Percentiles rank a stretch among this genome's conserved stretches.
These are phyloP conservation scores for Drosophila lacicola DNA, from an alignment of 2,888 invertebrate genomes.

Conservation along the genomic window DNA sequence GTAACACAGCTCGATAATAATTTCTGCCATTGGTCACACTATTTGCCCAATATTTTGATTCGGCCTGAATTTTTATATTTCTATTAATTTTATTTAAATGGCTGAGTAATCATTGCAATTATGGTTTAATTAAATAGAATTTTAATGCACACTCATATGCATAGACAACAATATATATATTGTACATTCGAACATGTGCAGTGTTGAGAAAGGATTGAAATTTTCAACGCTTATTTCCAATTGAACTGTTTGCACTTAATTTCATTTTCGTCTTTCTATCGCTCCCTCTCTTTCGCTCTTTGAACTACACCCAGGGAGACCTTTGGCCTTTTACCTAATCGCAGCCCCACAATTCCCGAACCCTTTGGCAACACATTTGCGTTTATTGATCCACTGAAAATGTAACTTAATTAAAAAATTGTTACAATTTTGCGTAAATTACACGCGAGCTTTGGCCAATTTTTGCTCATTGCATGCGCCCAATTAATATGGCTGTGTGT, in stretches of 20 bases:
- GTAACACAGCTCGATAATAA: neutral
- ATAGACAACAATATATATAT: neutral
- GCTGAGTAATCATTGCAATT: too few relatives aligned
- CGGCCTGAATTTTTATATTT: too few relatives aligned
- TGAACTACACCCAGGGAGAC: neutral
- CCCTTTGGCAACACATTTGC: slow-evolving; percentile 7
- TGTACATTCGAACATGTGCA: neutral
- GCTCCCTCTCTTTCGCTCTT: neutral
- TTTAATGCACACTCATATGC: too few relatives aligned
- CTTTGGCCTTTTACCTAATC: slow-evolving; percentile 10
- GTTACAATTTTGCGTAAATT: slow-evolving; percentile 58
- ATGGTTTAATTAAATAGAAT: too few relatives aligned
- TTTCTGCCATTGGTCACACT: neutral
- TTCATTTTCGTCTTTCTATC: neutral
- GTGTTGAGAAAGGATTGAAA: neutral
- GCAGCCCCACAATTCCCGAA: too few relatives aligned
- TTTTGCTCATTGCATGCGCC: slow-evolving; percentile 55
- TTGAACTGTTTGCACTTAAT: slow-evolving; percentile 8
- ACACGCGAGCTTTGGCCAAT: slow-evolving; percentile 56
- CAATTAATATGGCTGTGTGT: slow-evolving; percentile 37
- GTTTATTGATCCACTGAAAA: slow-evolving; percentile 32
- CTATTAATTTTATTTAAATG: too few relatives aligned
- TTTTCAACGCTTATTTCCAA: neutral
- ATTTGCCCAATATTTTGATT: too few relatives aligned
- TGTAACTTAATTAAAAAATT: slow-evolving; percentile 56